A percentile compares a stretch with the other conserved stretches of the same genome.
phyloP scores from a whole-genome alignment of 2,797 vertebrate species.

The Pelochelys cantorii region DNA sequence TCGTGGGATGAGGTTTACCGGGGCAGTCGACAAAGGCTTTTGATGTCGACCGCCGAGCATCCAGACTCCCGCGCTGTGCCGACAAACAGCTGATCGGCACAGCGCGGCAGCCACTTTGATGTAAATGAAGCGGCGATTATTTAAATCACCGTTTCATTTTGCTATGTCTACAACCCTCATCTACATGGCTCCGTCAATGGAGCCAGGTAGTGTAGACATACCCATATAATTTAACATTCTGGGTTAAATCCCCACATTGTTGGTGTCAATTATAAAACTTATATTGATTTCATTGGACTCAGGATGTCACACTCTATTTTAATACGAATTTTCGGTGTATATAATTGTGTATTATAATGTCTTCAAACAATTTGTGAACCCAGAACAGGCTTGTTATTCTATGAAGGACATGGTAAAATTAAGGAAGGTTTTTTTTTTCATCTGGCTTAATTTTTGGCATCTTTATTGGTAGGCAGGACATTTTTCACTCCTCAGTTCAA shows the following conservation, averaged over 20 bases:
- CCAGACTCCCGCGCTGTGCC: too few species aligned
- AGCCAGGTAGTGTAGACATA: too few species aligned
- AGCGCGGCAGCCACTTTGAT: too few species aligned
- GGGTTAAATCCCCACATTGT: background rate
- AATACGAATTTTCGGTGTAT: background rate
- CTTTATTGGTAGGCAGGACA: background rate
- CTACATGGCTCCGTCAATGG: too few species aligned
- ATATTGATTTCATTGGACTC: background rate
- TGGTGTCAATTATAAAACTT: background rate
- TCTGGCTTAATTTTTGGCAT: background rate
- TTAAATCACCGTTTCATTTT: too few species aligned
- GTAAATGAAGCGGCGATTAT: too few species aligned
- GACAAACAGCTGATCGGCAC: too few species aligned
- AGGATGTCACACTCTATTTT: accelerated
- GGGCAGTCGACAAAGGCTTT: too few species aligned
- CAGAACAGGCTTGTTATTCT: background rate
- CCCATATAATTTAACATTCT: background rate
- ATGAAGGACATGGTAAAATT: background rate
- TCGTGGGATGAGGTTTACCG: too few species aligned
- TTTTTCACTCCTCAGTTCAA: background rate
- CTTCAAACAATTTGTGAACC: background rate
- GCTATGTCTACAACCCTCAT: too few species aligned
- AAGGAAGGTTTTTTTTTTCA: background rate
- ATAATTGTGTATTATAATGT: background rate
- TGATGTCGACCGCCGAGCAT: too few species aligned